Evolutionary conservation across 2,888 invertebrate genomes (phyloP).

Genomic region (Agapostemon virescens): DNA sequence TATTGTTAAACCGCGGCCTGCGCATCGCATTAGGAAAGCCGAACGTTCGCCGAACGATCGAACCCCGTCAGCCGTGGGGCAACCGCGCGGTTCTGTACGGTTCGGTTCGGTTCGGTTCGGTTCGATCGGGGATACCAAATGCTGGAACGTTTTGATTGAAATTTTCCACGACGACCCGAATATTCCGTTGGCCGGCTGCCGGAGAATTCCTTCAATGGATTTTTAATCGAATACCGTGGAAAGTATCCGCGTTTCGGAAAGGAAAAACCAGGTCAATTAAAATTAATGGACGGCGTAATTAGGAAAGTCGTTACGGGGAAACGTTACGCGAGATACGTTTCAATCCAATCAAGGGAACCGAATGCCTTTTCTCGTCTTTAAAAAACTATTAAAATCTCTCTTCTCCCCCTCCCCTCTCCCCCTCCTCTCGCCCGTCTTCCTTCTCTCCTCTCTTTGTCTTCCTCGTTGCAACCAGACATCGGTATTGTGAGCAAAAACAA

Average conservation of each 20-base stretch:
- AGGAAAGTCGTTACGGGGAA: constrained; percentile 58
- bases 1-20: constrained; percentile 34
- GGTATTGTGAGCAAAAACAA: constrained; percentile 28
- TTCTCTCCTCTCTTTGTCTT: not conserved
- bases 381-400: constrained; percentile 56
- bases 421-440: not conserved
- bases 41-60: constrained; percentile 20
- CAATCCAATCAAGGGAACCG: constrained; percentile 58
- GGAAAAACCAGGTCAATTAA: constrained; percentile 61
- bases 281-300: constrained; percentile 63
- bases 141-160: constrained; percentile 24
- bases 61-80: not conserved
- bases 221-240: constrained; percentile 52
- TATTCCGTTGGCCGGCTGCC: not conserved
- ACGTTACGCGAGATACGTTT: constrained; percentile 53
- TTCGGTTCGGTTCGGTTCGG: not conserved
- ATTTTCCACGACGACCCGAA: constrained; percentile 20
- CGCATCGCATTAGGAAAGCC: constrained; percentile 46
- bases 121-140: not conserved
- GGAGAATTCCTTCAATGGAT: constrained; percentile 29
- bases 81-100: not conserved
- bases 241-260: constrained; percentile 48
- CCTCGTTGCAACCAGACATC: not conserved
- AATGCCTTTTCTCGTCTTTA: constrained; percentile 56
- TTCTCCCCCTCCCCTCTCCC: not conserved